phyloP scores from a whole-genome alignment of 2,888 invertebrate genomes.

The Pemphredon lugubris region DNA sequence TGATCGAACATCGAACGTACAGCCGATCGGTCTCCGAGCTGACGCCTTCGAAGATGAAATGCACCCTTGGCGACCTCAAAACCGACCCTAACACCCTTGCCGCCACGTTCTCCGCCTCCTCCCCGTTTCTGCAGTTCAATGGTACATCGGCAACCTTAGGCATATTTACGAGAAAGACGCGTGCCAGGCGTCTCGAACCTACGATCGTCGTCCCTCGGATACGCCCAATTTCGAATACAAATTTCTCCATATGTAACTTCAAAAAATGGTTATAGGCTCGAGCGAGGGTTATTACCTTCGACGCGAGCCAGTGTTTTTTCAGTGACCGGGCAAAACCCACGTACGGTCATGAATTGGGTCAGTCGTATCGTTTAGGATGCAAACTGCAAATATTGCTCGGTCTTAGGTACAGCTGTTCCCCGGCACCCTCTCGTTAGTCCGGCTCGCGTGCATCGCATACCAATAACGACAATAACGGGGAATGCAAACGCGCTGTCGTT shows the following conservation, averaged over 20 bases:
- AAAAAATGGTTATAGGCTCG: constrained; percentile 59
- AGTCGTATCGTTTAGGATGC: constrained; percentile 22
- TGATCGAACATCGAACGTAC: constrained; percentile 73
- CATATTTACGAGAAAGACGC: constrained; percentile 75
- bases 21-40: constrained; percentile 79
- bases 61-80: constrained; percentile 76
- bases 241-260: constrained; percentile 67
- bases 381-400: constrained; percentile 9
- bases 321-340: constrained; percentile 58
- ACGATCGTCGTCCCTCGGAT: constrained; percentile 58
- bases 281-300: constrained; percentile 65
- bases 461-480: too few species aligned
- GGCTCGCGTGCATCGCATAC: not conserved
- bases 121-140: constrained; percentile 43
- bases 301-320: constrained; percentile 37
- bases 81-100: constrained; percentile 52
- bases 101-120: constrained; percentile 38
- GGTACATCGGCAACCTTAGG: constrained; percentile 59
- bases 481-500: too few species aligned
- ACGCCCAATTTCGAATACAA: constrained; percentile 70
- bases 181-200: constrained; percentile 63
- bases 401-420: too few species aligned
- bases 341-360: constrained; percentile 43
- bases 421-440: not conserved
- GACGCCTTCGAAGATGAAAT: constrained; percentile 80